Percentiles rank a stretch among this genome's conserved stretches.
phyloP scores from a whole-genome alignment of 2,888 invertebrate genomes.

The Sthenelais limicola region DNA sequence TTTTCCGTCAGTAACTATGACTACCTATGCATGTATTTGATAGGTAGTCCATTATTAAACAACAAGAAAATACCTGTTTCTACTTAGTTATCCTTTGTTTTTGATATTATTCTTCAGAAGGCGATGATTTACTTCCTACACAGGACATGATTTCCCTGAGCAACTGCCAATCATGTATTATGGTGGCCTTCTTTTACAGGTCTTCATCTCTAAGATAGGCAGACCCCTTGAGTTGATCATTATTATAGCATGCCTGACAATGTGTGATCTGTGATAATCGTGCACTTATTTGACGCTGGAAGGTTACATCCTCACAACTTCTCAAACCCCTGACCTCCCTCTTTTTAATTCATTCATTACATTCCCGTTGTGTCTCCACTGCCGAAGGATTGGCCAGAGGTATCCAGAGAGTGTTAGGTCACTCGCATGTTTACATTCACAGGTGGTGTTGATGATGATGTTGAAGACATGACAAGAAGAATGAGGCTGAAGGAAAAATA shows the following conservation, averaged over 20 bases:
- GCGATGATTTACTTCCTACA: background rate
- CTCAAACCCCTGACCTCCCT: too few relatives aligned
- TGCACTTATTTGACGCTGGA: constrained; percentile 28
- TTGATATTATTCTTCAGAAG: constrained; percentile 23
- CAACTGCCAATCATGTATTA: background rate
- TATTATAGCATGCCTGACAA: constrained; percentile 14
- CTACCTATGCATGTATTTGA: constrained; percentile 21
- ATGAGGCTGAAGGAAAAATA: too few relatives aligned
- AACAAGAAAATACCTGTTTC: too few relatives aligned
- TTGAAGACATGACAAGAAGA: too few relatives aligned
- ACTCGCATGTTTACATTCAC: too few relatives aligned
- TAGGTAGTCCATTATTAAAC: constrained; percentile 1
- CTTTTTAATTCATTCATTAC: constrained; percentile 17
- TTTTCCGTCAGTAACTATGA: background rate
- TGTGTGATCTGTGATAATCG: constrained; percentile 28
- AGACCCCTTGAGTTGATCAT: constrained; percentile 3
- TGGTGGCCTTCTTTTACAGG: constrained; percentile 11
- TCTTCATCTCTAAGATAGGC: constrained; percentile 15
- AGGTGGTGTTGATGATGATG: background rate
- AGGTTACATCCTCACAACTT: too few relatives aligned
- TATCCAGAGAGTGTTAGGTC: too few relatives aligned
- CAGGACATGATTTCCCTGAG: constrained; percentile 11
- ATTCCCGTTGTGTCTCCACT: background rate
- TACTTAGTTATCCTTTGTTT: background rate
- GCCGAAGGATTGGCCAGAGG: too few relatives aligned